These are phyloP conservation scores for Aphis craccivora DNA, from an alignment of 1,140 invertebrate genomes.

Conservation along the genomic window DNA sequence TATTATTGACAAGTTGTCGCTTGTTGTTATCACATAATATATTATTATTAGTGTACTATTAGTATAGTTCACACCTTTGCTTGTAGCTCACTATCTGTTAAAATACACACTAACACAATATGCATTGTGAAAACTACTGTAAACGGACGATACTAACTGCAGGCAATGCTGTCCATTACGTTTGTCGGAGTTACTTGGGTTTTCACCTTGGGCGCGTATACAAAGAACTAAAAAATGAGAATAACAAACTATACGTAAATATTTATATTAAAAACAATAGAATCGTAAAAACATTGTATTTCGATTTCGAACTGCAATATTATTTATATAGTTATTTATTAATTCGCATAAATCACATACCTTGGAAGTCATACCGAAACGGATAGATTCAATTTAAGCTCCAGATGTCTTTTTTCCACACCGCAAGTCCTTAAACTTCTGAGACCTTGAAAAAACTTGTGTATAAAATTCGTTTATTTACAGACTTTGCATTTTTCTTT, in stretches of 20 bases:
- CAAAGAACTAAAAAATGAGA: neutral
- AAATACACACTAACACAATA: neutral
- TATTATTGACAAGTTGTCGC: neutral
- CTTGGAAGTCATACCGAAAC: neutral
- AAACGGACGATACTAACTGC: neutral
- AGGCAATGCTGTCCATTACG: neutral
- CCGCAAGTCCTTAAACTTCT: neutral
- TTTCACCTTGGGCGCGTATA: neutral
- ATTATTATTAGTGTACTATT: neutral
- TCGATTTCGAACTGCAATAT: neutral
- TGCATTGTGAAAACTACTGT: neutral
- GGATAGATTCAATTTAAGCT: neutral
- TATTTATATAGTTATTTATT: neutral
- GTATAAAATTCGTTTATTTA: neutral
- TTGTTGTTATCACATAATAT: neutral
- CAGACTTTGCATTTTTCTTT: neutral
- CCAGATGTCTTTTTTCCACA: neutral
- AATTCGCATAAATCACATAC: neutral
- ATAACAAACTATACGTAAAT: conserved; percentile 21
- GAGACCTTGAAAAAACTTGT: neutral
- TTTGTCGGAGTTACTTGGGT: neutral
- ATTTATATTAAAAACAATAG: neutral
- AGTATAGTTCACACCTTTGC: neutral
- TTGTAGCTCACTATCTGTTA: too few species aligned
- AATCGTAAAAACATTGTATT: neutral